These are phyloP conservation scores for Tenualosa ilisha DNA, from an alignment of 2,797 vertebrate species.

Conservation along the genomic window DNA sequence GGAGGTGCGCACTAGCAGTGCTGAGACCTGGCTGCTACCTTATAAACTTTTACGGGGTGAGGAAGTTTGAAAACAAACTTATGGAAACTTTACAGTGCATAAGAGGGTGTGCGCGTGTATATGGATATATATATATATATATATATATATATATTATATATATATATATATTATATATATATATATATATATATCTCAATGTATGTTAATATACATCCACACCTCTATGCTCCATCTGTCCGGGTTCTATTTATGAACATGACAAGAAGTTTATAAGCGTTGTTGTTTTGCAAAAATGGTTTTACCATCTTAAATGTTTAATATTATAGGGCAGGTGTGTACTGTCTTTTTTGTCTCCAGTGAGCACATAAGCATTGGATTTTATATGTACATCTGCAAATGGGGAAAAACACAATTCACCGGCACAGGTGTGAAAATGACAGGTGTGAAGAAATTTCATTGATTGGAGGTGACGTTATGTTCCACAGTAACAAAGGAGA, in stretches of 20 bases:
- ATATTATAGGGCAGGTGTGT: constrained; percentile 88
- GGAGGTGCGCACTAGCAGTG: constrained; percentile 93
- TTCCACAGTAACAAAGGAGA: constrained; percentile 56
- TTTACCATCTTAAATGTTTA: constrained; percentile 97
- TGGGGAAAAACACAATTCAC: constrained; percentile 72
- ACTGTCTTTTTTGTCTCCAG: constrained; percentile 87
- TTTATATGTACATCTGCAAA: constrained; percentile 93
- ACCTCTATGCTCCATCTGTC: constrained; percentile 77
- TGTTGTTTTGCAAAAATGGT: constrained; percentile 86
- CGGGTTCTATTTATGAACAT: constrained; percentile 93
- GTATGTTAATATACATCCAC: constrained; percentile 50
- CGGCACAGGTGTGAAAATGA: constrained; percentile 85
- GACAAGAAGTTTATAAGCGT: constrained; percentile 91
- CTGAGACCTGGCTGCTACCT: constrained; percentile 94
- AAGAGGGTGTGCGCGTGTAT: constrained; percentile 72
- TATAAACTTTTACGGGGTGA: constrained; percentile 83
- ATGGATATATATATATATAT: constrained; percentile 70
- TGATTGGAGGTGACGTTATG: constrained; percentile 83
- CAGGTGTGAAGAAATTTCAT: constrained; percentile 89
- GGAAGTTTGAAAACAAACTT: constrained; percentile 56
- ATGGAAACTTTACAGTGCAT: constrained; percentile 23
- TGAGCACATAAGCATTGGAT: constrained; percentile 91
- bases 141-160: constrained; percentile 68
- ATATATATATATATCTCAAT: constrained; percentile 68
- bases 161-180: constrained; percentile 71